Base-by-base conservation (phyloP, 1,140 invertebrate genomes). In the Cephus cinctus region DNA sequence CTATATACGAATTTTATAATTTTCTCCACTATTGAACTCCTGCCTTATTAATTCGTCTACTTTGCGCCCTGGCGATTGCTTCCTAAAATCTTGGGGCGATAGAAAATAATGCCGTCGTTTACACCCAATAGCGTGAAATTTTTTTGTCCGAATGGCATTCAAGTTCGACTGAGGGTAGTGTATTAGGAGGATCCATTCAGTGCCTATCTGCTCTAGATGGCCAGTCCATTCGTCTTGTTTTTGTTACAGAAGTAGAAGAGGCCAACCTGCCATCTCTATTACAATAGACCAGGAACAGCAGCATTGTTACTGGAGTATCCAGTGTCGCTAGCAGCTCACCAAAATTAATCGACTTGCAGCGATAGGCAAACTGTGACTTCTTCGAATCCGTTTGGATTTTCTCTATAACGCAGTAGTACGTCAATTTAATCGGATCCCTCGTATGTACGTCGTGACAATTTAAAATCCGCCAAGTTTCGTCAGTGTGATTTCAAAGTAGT, bases 201-300 rank as follows among this genome's bases (percentile, higher is more conserved):
- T 53, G 44, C 48, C 61, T 62, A 64, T 63, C 63, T 65, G 63
- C 43, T 60, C 50, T 57, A 65, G 61, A 65, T 65, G 53, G 63
- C 53, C 46, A 49, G 59, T 59, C 61, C 57, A 65, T 65, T 62
- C 59, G 61, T 65, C 63, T 65, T 60, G 61, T 64, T 65, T 65
- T 65, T 65, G 56, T 65, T 31, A 42, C 23, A 45, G 20, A 50
- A 51, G 51, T 41, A 43, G 50, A 34, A 43, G 38, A 46, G 23
- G 41, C 25, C 48, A 34, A 50, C 41, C 50, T 8, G 18, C 39
- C 39, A 20, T 9, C 16, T 4, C 46, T 50, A 55, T 59, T 59
- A 64, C 63, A 53, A 55, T 62, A 47, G 50, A 21, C 43, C 32
- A 48, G 46, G 49, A 27, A 43, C 30, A 47, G 20, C 30, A 27